Conservation (phyloP, 2,797 vertebrate genomes). For the Pangasius krempfi region DNA sequence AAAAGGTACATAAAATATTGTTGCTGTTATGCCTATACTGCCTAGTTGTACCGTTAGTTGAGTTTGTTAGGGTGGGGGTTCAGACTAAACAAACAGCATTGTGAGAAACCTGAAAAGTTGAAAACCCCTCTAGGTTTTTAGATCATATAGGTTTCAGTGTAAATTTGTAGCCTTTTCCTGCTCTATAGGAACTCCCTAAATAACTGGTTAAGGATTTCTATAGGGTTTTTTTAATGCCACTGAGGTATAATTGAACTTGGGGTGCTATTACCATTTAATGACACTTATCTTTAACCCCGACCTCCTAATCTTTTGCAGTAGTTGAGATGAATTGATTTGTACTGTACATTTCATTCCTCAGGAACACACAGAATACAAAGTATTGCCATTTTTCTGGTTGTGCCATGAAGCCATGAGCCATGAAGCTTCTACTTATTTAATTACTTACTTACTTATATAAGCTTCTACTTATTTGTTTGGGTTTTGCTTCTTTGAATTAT, state of each 20-base stretch:
- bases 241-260: constrained; percentile 8
- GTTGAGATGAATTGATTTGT: constrained; percentile 8
- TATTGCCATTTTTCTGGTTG: not conserved
- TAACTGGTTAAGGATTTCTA: constrained; percentile 24
- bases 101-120: not conserved
- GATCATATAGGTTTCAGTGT: not conserved
- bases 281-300: constrained; percentile 21
- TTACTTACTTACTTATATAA: no score
- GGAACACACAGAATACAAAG: not conserved
- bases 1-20: not conserved
- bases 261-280: constrained; percentile 24
- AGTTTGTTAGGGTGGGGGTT: not conserved
- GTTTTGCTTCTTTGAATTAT: not conserved
- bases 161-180: not conserved
- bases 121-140: not conserved
- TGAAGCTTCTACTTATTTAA: no score
- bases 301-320: not conserved
- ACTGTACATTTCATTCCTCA: not conserved
- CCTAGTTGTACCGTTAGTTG: not conserved
- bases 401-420: not conserved
- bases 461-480: no score
- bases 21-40: not conserved
- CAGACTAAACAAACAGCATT: not conserved
- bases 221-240: not conserved
- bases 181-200: constrained; percentile 16